Evolutionary conservation across 2,888 invertebrate species (phyloP), one percentile per base, ranked within the genome.

Genomic region (Agriopis marginaria): DNA sequence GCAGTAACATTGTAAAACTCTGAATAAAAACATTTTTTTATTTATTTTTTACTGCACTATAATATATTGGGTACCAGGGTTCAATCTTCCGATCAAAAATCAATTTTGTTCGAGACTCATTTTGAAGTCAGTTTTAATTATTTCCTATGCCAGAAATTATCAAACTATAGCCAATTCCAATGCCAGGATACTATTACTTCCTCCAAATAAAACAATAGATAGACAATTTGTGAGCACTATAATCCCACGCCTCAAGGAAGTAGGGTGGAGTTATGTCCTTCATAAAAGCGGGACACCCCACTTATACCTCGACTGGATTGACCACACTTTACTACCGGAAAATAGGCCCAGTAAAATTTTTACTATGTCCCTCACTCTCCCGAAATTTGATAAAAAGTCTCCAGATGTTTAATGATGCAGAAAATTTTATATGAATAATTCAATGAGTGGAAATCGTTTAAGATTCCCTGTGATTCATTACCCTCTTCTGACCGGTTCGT

Each of bases 271-370:
- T 84, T 87, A 88, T 86, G 77, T 75, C 77, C 70, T 58, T 72
- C 80, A 86, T 88, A 88, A 88, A 87, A 86, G 65, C 75, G 77
- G 79, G 81, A 80, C 82, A 75, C 82, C 77, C 80, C 75, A 75
- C 79, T 78, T 79, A 81, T 78, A 82, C 80, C 77, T 74, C 50
- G 60, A 77, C 79, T 79, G 83, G 87, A 88, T 88, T 88, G 88
- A 88, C 88, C 88, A 87, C 85, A 81, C 75, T 88, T 88, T 88
- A 88, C 80, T 73, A 74, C 84, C 86, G 82, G 82, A 83, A 86
- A 87, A 86, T 86, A 84, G 87, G 83, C 75, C 77, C 72, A 82
- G 79, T 87, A 88, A 88, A 87, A 81, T 74, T 85, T 87, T 87
- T 88, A 87, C 82, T 81, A 66, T 72, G 66, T 71, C 70, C 77